Evolutionary conservation across 2,113 vertebrate species (phyloP).

Genomic region (Sturnus vulgaris): DNA sequence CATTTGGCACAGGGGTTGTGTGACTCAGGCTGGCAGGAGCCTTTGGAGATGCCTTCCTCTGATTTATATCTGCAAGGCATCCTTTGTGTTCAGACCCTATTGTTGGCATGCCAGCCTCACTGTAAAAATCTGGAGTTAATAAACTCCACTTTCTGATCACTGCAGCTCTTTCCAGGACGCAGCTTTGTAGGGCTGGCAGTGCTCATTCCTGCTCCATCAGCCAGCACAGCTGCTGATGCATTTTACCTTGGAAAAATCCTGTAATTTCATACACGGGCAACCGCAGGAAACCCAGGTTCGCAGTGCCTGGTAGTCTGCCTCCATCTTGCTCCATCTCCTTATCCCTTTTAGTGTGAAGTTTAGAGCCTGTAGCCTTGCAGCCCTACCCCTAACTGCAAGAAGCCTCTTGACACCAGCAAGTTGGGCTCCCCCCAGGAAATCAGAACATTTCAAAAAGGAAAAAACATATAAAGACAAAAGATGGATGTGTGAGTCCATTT

Average conservation of each 20-base stretch:
- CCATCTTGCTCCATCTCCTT: background rate
- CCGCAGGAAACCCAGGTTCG: background rate
- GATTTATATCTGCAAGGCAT: background rate
- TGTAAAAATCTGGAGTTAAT: conserved; percentile 42
- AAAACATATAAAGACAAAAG: background rate
- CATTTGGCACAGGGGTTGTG: background rate
- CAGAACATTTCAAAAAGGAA: background rate
- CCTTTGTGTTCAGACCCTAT: background rate
- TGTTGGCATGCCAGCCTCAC: background rate
- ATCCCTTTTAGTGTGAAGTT: background rate
- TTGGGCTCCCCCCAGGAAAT: background rate
- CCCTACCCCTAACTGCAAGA: background rate
- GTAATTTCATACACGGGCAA: background rate
- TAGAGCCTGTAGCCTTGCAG: accelerated
- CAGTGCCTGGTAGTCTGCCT: background rate
- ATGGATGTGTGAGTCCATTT: background rate
- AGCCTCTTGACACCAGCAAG: background rate
- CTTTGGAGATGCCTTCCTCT: background rate
- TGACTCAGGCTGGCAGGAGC: background rate
- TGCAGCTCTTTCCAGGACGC: background rate
- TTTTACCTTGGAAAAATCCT: background rate
- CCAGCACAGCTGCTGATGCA: background rate
- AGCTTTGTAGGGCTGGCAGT: background rate
- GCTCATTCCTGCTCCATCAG: background rate
- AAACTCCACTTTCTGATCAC: background rate